phyloP scores from a whole-genome alignment of 2,113 vertebrate species.

The Phrynosoma platyrhinos region DNA sequence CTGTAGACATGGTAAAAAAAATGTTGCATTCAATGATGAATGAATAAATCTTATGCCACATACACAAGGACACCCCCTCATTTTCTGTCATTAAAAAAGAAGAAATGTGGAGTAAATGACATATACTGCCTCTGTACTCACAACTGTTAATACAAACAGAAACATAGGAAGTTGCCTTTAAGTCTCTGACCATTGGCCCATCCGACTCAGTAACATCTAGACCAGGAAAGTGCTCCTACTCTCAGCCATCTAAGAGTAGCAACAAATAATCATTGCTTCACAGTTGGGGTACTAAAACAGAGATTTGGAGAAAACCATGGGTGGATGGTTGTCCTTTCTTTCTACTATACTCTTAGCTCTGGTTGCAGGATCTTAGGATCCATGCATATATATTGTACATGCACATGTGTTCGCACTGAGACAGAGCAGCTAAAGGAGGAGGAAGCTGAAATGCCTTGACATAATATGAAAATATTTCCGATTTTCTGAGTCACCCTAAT shows the following conservation, averaged over 20 bases:
- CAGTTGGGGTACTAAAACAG: neutral
- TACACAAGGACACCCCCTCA: neutral
- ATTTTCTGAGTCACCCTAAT: too few species aligned
- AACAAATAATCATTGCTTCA: too few species aligned
- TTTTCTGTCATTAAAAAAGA: neutral
- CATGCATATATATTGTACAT: too few species aligned
- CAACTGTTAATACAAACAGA: neutral
- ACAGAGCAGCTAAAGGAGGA: too few species aligned
- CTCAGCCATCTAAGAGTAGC: neutral
- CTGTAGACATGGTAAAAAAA: conserved; percentile 12
- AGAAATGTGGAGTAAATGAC: neutral
- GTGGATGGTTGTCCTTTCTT: neutral
- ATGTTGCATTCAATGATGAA: neutral
- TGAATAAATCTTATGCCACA: neutral
- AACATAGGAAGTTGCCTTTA: neutral
- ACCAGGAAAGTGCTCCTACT: neutral
- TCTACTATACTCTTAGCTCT: neutral
- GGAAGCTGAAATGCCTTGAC: too few species aligned
- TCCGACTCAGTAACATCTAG: neutral
- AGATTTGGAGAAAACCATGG: neutral
- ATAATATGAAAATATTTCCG: too few species aligned
- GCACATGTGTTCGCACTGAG: too few species aligned
- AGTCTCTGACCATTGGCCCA: too few species aligned
- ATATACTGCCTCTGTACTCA: neutral
- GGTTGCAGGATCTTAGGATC: neutral